Conservation (phyloP, 2,797 vertebrate genomes). For the Coregonus suidteri region DNA sequence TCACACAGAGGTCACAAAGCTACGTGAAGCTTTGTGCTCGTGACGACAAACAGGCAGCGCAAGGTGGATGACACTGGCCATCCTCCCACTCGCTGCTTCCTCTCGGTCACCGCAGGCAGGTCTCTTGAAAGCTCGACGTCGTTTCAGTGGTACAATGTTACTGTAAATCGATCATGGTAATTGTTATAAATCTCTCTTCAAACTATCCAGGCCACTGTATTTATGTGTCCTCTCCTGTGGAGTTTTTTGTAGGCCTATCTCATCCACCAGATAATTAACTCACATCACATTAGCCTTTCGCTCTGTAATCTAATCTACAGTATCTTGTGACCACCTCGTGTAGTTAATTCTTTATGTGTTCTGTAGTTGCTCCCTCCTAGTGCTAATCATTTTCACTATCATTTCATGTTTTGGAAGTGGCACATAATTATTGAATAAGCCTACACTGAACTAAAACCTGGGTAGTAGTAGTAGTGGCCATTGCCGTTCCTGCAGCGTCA, state of each 20-base stretch:
- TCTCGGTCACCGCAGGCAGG: not conserved
- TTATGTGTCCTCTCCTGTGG: not conserved
- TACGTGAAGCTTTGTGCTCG: not conserved
- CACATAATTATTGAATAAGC: not conserved
- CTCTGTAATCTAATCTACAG: not conserved
- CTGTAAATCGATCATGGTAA: not conserved
- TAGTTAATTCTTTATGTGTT: not conserved
- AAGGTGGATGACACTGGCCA: not conserved
- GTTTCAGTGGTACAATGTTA: not conserved
- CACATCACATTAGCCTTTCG: not conserved
- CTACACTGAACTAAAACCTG: not conserved
- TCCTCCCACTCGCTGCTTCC: not conserved
- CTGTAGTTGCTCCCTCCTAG: not conserved
- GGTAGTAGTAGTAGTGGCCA: not conserved
- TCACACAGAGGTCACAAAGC: conserved; percentile 51
- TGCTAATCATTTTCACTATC: not conserved
- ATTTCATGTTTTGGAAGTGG: not conserved
- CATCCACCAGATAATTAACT: not conserved
- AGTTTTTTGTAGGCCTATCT: not conserved
- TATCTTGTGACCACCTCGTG: not conserved
- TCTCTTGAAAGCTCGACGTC: not conserved
- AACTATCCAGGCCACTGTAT: not conserved
- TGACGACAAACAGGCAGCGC: not conserved
- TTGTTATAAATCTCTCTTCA: not conserved
- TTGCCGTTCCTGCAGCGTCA: not conserved